Conservation (phyloP, 2,797 vertebrate species). For the Allobates femoralis region DNA sequence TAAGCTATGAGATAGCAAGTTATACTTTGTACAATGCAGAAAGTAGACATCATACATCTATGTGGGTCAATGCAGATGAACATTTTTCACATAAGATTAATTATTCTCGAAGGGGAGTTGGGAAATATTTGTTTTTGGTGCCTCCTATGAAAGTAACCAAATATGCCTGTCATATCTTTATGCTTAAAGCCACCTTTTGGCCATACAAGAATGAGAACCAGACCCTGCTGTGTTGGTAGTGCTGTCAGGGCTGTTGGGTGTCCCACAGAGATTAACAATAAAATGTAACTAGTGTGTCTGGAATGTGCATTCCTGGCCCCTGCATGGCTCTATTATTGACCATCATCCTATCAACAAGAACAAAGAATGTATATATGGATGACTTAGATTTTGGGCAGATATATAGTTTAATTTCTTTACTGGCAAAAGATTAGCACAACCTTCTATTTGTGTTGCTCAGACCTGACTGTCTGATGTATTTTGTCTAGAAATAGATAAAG, state of each 20-base stretch:
- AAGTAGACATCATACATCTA: no score
- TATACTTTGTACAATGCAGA: no score
- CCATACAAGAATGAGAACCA: background rate
- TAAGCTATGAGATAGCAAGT: no score
- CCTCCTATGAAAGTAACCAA: no score
- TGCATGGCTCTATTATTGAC: background rate
- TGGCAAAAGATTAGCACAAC: background rate
- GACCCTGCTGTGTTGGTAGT: background rate
- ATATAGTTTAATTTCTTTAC: background rate
- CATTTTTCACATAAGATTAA: no score
- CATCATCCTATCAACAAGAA: background rate
- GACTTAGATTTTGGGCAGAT: background rate
- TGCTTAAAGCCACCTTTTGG: background rate
- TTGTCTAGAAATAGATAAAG: slow-evolving; percentile 14
- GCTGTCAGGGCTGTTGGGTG: background rate
- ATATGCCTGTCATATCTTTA: background rate
- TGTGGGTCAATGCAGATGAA: no score
- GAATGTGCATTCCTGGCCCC: background rate
- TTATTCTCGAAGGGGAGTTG: no score
- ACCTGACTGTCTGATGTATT: background rate
- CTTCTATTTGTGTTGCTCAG: background rate
- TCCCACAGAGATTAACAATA: background rate
- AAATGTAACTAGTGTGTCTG: background rate
- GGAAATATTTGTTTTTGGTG: no score
- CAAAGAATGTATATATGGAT: background rate